Conservation (phyloP, 2,888 invertebrate species). For the Adela reaumurella region DNA sequence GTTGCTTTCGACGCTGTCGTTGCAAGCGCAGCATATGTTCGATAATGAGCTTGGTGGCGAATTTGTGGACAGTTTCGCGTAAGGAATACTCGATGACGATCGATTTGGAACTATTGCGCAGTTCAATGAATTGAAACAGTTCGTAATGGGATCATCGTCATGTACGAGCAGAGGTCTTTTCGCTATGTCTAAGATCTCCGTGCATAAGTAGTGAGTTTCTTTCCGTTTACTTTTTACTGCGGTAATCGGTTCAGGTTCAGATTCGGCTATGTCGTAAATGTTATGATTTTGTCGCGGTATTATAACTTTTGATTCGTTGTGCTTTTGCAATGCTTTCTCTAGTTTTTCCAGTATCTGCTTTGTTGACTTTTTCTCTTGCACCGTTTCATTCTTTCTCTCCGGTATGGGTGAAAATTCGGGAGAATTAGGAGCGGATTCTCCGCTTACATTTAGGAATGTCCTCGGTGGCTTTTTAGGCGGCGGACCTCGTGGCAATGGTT, state of each 20-base stretch:
- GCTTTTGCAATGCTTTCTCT: conserved; percentile 56
- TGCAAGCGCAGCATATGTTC: conserved; percentile 24
- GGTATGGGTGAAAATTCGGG: conserved; percentile 16
- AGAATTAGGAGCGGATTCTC: neutral
- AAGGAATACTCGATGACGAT: conserved; percentile 38
- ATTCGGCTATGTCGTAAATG: conserved; percentile 23
- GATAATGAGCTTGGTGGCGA: conserved; percentile 16
- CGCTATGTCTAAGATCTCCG: conserved; percentile 42
- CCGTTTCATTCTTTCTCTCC: conserved; percentile 12
- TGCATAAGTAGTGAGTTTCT: conserved; percentile 49
- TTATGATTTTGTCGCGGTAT: conserved; percentile 6
- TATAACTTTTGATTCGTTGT: conserved; percentile 21
- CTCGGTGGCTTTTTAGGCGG: conserved; percentile 76
- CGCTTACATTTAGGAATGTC: conserved; percentile 43
- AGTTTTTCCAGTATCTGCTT: conserved; percentile 64
- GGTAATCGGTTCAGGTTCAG: conserved; percentile 17
- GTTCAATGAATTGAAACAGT: conserved; percentile 41
- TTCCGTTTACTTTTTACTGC: conserved; percentile 25
- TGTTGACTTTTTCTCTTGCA: conserved; percentile 36
- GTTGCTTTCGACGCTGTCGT: conserved; percentile 18
- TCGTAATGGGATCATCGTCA: conserved; percentile 25
- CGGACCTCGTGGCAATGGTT: conserved; percentile 65
- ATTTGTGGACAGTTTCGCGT: conserved; percentile 27
- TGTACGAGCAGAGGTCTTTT: conserved; percentile 23
- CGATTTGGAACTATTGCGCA: conserved; percentile 31